Evolutionary conservation across 30 jellyfish, hydroid and myxozoan species (phyloP).

Genomic region (Hydra vulgaris): DNA sequence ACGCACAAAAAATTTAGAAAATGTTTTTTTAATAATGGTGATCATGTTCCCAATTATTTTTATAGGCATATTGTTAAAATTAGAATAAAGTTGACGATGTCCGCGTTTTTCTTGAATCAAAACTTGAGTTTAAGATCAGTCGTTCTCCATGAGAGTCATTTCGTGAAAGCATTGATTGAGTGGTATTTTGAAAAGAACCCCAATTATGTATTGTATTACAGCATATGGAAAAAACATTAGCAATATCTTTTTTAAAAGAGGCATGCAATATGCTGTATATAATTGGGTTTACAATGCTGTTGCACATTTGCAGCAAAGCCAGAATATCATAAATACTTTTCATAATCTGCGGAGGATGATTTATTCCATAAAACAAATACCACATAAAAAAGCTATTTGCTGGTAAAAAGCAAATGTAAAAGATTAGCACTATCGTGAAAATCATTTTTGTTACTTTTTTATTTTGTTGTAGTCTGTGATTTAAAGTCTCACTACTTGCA

Average conservation of each 20-base stretch:
- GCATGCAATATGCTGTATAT: conserved; percentile 79
- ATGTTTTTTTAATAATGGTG: too few species aligned
- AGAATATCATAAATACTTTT: conserved; percentile 20
- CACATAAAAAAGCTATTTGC: conserved; percentile 37
- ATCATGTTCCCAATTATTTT: too few species aligned
- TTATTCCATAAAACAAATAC: not conserved
- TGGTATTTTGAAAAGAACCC: conserved; percentile 12
- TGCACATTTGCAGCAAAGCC: conserved; percentile 43
- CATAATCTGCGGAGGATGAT: not conserved
- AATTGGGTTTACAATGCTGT: conserved; percentile 81
- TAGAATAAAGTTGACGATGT: not conserved
- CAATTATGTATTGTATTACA: not conserved
- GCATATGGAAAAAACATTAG: conserved; percentile 53
- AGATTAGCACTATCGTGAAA: conserved; percentile 44
- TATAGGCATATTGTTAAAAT: too few species aligned
- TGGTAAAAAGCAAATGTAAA: conserved; percentile 66
- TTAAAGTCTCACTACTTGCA: not conserved
- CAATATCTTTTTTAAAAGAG: conserved; percentile 51
- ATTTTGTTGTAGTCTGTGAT: conserved; percentile 38
- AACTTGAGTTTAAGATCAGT: not conserved
- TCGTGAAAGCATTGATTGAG: not conserved
- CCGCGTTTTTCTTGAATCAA: not conserved
- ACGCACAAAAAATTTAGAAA: too few species aligned
- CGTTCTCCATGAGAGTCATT: not conserved
- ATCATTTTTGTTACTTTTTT: conserved; percentile 54